phyloP scores from a whole-genome alignment of 2,113 vertebrate species.

The Plecturocebus donacophilus region DNA sequence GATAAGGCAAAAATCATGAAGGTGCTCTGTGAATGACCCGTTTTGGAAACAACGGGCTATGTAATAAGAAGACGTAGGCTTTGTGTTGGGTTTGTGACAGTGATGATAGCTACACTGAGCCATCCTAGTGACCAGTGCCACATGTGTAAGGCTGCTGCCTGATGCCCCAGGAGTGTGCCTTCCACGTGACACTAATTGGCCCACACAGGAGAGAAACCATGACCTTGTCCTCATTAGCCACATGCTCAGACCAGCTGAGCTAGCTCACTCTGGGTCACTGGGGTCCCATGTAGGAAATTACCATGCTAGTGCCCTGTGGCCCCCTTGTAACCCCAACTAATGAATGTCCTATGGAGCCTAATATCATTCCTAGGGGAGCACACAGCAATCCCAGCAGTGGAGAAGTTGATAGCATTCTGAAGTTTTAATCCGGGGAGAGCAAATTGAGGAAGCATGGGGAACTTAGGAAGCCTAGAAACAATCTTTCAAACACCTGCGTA shows the following conservation, averaged over 20 bases:
- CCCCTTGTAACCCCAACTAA: slow-evolving; percentile 69
- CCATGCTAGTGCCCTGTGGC: slow-evolving; percentile 69
- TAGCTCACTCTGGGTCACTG: slow-evolving; percentile 65
- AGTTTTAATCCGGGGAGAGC: slow-evolving; percentile 50
- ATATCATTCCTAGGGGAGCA: slow-evolving; percentile 50
- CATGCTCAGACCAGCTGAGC: slow-evolving; percentile 76
- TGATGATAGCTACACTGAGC: not conserved
- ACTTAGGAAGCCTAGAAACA: not conserved
- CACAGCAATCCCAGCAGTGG: not conserved
- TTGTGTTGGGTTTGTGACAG: not conserved
- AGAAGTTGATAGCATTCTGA: not conserved
- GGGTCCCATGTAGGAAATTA: slow-evolving; percentile 77
- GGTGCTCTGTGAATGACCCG: not conserved
- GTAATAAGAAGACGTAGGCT: not conserved
- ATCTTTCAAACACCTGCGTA: not conserved
- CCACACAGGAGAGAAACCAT: slow-evolving; percentile 67
- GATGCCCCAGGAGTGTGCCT: slow-evolving; percentile 24
- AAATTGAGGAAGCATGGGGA: not conserved
- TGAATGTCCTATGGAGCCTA: slow-evolving; percentile 67
- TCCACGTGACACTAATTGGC: slow-evolving; percentile 75
- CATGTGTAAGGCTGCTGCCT: not conserved
- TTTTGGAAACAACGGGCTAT: not conserved
- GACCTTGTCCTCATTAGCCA: slow-evolving; percentile 78
- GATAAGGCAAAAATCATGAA: not conserved
- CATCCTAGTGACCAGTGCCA: not conserved